A percentile compares a stretch with the other conserved stretches of the same genome.
phyloP scores from a whole-genome alignment of 2,888 invertebrate genomes.

The Physocephala rufipes region DNA sequence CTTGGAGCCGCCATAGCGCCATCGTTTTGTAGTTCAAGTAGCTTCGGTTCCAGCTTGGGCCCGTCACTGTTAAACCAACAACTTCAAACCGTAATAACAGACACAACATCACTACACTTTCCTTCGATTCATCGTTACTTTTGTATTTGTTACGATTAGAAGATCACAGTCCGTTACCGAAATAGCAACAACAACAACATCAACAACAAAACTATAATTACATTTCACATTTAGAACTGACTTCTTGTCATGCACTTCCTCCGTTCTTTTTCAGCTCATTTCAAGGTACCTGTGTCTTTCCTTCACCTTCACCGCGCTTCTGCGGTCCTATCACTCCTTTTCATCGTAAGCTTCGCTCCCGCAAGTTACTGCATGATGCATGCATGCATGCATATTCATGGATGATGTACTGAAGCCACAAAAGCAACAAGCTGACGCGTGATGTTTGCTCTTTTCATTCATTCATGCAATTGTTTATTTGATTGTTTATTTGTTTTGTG shows the following conservation, averaged over 20 bases:
- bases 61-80: too few species aligned
- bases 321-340: neutral
- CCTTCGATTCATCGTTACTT: too few species aligned
- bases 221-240: too few species aligned
- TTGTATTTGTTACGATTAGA: too few species aligned
- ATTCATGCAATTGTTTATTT: too few species aligned
- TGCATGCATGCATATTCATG: too few species aligned
- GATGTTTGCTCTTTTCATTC: neutral
- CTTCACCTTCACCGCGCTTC: neutral
- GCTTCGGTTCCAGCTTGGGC: neutral
- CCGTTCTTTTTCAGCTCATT: conserved; percentile 44
- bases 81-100: too few species aligned
- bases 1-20: conserved; percentile 7
- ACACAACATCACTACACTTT: too few species aligned
- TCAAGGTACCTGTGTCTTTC: neutral
- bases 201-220: conserved; percentile 6
- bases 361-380: neutral
- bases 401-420: too few species aligned
- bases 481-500: too few species aligned
- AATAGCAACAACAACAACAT: neutral
- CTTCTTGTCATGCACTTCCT: conserved; percentile 49
- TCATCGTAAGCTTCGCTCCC: neutral
- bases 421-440: neutral
- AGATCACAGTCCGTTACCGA: too few species aligned
- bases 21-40: neutral